Conservation (phyloP, 2,888 invertebrate species). For the Andrena camellia region DNA sequence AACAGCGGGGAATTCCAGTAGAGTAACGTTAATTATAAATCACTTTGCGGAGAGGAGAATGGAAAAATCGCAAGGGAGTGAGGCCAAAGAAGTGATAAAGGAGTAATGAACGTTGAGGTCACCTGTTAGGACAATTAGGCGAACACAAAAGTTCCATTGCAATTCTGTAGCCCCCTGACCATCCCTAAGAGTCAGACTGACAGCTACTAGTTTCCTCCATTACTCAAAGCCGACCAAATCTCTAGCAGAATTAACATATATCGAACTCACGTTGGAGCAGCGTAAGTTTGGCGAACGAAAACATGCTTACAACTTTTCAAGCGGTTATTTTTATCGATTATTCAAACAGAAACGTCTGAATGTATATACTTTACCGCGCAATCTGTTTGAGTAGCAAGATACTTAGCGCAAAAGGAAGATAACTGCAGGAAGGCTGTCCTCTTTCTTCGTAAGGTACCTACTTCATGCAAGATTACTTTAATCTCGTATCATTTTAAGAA, state of each 20-base stretch:
- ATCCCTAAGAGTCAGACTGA: conserved; percentile 64
- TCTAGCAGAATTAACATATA: conserved; percentile 64
- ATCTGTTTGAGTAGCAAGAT: conserved; percentile 13
- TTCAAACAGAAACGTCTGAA: neutral
- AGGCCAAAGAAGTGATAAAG: conserved; percentile 36
- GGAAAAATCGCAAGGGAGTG: neutral
- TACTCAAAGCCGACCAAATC: conserved; percentile 60
- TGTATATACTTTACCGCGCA: neutral
- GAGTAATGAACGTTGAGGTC: conserved; percentile 59
- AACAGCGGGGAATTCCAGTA: conserved; percentile 4
- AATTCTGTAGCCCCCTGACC: conserved; percentile 51
- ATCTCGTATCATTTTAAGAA: neutral
- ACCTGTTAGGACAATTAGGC: conserved; percentile 72
- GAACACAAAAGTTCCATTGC: conserved; percentile 76
- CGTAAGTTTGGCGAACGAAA: neutral
- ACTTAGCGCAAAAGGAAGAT: conserved; percentile 13
- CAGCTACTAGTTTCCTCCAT: conserved; percentile 74
- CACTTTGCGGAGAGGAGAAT: conserved; percentile 1
- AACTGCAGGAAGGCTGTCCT: neutral
- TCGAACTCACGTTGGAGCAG: neutral
- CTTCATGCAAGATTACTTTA: neutral
- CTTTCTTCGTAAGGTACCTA: neutral
- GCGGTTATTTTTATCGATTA: conserved; percentile 32
- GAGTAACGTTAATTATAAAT: conserved; percentile 33
- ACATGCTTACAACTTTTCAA: neutral